Evolutionary conservation across 1,140 invertebrate genomes (phyloP).

Genomic region (Nephotettix cincticeps): DNA sequence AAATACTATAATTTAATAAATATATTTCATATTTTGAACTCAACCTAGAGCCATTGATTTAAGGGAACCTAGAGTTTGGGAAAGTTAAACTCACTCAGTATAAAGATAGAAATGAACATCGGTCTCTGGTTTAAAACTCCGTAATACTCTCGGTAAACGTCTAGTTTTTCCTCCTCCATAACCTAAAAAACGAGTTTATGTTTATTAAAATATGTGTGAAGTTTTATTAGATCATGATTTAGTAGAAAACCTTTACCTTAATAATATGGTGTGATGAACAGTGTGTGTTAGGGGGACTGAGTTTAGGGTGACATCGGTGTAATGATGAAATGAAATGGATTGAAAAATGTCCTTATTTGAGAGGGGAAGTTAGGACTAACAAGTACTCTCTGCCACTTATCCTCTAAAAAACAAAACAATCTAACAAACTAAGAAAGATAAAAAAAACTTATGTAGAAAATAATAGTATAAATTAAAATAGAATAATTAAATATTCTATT

Average conservation of each 20-base stretch:
- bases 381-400: too few species aligned
- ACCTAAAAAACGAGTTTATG: background rate
- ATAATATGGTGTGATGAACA: background rate
- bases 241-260: background rate
- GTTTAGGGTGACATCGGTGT: background rate
- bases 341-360: too few species aligned
- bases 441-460: too few species aligned
- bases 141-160: background rate
- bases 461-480: too few species aligned
- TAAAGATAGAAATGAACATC: conserved; percentile 1
- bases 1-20: too few species aligned
- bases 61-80: too few species aligned
- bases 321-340: background rate
- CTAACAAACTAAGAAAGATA: too few species aligned
- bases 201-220: background rate
- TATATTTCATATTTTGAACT: too few species aligned
- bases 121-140: background rate
- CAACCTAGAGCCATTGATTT: too few species aligned
- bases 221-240: background rate
- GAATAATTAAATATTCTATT: too few species aligned
- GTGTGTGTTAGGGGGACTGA: background rate
- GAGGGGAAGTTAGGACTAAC: too few species aligned
- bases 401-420: background rate
- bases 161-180: background rate
- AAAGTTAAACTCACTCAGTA: background rate